A percentile compares a stretch with the other conserved stretches of the same genome.
phyloP scores from a whole-genome alignment of 2,113 vertebrate genomes.

The Indicator maculatus region DNA sequence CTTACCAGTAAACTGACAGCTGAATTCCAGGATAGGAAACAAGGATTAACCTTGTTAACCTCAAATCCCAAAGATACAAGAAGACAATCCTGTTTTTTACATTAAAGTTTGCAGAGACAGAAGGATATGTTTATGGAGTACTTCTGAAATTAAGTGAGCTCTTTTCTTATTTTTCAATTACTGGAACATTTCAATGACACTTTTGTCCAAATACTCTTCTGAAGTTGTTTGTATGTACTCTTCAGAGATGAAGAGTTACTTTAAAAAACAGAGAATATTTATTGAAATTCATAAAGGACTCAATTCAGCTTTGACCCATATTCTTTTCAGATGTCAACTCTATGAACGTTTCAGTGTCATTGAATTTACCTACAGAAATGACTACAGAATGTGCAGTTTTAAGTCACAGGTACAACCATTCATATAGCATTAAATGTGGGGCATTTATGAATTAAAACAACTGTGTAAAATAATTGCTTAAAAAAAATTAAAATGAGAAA shows the following conservation, averaged over 20 bases:
- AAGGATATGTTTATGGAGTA: not conserved
- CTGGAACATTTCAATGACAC: not conserved
- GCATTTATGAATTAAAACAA: not conserved
- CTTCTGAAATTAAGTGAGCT: slow-evolving; percentile 20
- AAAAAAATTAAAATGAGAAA: not conserved
- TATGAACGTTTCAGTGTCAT: not conserved
- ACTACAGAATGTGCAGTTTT: slow-evolving; percentile 7
- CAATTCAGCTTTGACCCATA: not conserved
- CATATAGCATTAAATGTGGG: not conserved
- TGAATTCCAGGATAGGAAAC: slow-evolving; percentile 38
- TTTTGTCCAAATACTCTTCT: not conserved
- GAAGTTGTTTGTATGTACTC: not conserved
- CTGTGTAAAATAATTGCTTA: not conserved
- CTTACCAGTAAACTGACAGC: slow-evolving; percentile 20
- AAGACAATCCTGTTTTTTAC: not conserved
- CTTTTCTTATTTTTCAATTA: slow-evolving; percentile 18
- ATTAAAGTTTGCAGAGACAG: not conserved
- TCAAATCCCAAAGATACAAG: not conserved
- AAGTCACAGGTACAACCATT: not conserved
- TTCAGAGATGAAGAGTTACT: slow-evolving; percentile 24
- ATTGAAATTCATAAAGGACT: slow-evolving; percentile 22
- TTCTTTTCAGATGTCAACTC: slow-evolving; percentile 13
- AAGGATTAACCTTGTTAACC: slow-evolving; percentile 27
- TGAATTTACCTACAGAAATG: slow-evolving; percentile 12
- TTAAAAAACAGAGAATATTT: slow-evolving; percentile 41